Evolutionary conservation across 2,113 vertebrate genomes (phyloP).

Genomic region (Hemiprocne comata): DNA sequence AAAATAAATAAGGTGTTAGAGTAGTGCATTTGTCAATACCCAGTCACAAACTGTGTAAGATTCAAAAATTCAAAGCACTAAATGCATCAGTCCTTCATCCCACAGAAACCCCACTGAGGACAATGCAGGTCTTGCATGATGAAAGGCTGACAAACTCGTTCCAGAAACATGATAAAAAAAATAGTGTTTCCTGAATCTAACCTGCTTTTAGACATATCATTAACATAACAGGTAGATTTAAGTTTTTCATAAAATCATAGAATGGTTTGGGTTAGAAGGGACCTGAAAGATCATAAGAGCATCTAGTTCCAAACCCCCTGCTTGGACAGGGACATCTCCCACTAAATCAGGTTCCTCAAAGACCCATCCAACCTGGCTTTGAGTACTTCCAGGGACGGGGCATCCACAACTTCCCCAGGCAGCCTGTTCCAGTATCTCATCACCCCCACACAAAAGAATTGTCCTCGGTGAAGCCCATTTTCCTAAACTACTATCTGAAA

Average conservation of each 20-base stretch:
- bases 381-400: no score
- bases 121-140: not conserved
- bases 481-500: not conserved
- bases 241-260: no score
- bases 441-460: no score
- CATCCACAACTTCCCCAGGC: no score
- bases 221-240: not conserved
- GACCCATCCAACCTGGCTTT: no score
- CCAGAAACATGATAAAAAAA: slow-evolving; percentile 8
- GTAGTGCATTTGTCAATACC: slow-evolving; percentile 2
- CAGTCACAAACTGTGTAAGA: not conserved
- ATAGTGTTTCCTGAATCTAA: not conserved
- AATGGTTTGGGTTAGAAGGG: no score
- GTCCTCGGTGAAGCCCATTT: no score
- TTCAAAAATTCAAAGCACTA: not conserved
- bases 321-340: no score
- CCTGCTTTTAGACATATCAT: not conserved
- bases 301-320: no score
- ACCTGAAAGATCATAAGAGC: no score
- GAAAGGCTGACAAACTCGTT: slow-evolving; percentile 15
- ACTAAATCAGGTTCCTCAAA: no score
- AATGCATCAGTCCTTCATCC: not conserved
- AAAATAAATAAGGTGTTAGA: slow-evolving; percentile 14
- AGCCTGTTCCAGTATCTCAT: no score
- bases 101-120: not conserved